These are phyloP conservation scores for Diplazon laetatorius DNA, from an alignment of 2,888 invertebrate species.

Conservation along the genomic window DNA sequence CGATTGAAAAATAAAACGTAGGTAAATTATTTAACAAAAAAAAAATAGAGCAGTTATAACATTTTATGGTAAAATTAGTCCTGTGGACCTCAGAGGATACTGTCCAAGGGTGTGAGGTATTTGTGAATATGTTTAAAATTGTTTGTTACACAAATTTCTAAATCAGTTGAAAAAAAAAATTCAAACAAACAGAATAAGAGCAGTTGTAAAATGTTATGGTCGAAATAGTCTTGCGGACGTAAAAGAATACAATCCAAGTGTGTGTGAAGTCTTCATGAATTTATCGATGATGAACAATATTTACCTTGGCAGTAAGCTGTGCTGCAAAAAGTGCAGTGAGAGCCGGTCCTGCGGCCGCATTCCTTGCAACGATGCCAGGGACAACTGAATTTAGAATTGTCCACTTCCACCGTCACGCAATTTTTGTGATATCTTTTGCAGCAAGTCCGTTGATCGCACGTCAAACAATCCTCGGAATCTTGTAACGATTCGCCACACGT, in stretches of 20 bases:
- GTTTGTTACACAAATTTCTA: too few relatives aligned
- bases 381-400: conserved; percentile 75
- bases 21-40: too few relatives aligned
- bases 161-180: too few relatives aligned
- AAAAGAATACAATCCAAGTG: neutral
- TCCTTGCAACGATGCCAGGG: conserved; percentile 78
- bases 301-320: conserved; percentile 79
- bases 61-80: too few relatives aligned
- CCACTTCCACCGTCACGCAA: conserved; percentile 72
- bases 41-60: too few relatives aligned
- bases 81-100: too few relatives aligned
- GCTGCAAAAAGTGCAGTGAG: conserved; percentile 77
- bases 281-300: conserved; percentile 12
- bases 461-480: conserved; percentile 65
- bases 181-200: too few relatives aligned
- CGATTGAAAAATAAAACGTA: too few relatives aligned
- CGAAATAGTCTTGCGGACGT: too few relatives aligned
- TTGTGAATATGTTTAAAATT: too few relatives aligned
- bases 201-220: too few relatives aligned
- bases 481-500: conserved; percentile 72
- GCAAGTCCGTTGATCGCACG: conserved; percentile 76
- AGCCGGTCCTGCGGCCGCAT: conserved; percentile 75
- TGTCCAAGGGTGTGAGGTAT: too few relatives aligned
- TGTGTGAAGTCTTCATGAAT: neutral
- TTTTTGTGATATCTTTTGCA: conserved; percentile 75